These are phyloP conservation scores for Ectobius pallidus DNA, from an alignment of 2,888 invertebrate genomes.

Conservation along the genomic window DNA sequence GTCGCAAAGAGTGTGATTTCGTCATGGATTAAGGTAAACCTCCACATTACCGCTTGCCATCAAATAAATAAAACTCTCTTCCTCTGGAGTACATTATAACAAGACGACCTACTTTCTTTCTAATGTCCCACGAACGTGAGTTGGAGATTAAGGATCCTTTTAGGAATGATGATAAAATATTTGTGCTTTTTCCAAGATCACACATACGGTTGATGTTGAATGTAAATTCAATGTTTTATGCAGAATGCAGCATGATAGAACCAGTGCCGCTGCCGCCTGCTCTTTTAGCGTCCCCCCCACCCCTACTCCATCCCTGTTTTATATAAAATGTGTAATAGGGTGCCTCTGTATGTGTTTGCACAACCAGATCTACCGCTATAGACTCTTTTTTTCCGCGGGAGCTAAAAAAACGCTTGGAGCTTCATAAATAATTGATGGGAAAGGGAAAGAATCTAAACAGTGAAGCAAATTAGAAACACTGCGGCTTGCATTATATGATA, in stretches of 20 bases:
- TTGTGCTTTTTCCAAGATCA: background rate
- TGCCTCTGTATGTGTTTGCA: constrained; percentile 32
- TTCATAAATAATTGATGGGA: constrained; percentile 34
- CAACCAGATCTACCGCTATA: constrained; percentile 16
- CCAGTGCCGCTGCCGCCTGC: background rate
- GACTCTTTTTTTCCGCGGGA: constrained; percentile 12
- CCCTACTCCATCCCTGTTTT: constrained; percentile 14
- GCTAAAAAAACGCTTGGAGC: constrained; percentile 17
- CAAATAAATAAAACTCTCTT: too few species aligned
- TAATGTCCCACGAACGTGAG: background rate
- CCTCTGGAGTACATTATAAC: background rate
- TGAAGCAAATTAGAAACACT: constrained; percentile 41
- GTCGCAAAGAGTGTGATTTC: too few species aligned
- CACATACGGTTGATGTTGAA: constrained; percentile 22
- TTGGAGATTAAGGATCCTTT: background rate
- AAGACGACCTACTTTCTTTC: background rate
- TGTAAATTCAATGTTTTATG: constrained; percentile 35
- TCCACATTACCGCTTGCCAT: too few species aligned
- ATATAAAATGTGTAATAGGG: constrained; percentile 40
- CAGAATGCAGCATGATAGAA: constrained; percentile 26
- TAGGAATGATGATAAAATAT: constrained; percentile 9
- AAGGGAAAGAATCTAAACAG: constrained; percentile 40
- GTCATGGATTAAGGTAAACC: too few species aligned
- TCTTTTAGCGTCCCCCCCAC: constrained; percentile 32
- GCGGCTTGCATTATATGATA: constrained; percentile 36